Percentiles rank a stretch among this genome's conserved stretches.
phyloP scores from a whole-genome alignment of 2,797 vertebrate genomes.

The Hyperoplus immaculatus region DNA sequence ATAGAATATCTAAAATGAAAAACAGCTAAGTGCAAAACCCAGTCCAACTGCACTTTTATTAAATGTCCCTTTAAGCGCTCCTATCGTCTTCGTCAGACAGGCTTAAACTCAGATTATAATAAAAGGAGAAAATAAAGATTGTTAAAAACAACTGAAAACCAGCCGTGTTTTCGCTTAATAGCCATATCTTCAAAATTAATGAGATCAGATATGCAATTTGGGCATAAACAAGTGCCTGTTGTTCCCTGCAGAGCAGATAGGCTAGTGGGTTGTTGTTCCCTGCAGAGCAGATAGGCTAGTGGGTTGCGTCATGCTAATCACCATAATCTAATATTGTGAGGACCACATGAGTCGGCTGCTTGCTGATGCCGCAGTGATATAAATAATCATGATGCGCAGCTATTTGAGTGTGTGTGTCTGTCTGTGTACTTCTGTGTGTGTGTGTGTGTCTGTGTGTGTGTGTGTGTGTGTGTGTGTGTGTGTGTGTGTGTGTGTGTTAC shows the following conservation, averaged over 20 bases:
- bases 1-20: not conserved
- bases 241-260: slow-evolving; percentile 32
- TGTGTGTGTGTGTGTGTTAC: not conserved
- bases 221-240: slow-evolving; percentile 49
- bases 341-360: slow-evolving; percentile 51
- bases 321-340: slow-evolving; percentile 65
- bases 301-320: slow-evolving; percentile 59
- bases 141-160: slow-evolving; percentile 1
- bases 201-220: slow-evolving; percentile 45
- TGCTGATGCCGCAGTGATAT: slow-evolving; percentile 45
- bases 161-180: slow-evolving; percentile 26
- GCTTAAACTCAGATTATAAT: slow-evolving; percentile 10
- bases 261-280: slow-evolving; percentile 27
- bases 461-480: not conserved
- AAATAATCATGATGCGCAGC: slow-evolving; percentile 60
- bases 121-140: not conserved
- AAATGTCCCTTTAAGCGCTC: not conserved
- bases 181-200: slow-evolving; percentile 29
- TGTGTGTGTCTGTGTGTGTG: not conserved
- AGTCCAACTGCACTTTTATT: not conserved
- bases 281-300: slow-evolving; percentile 27
- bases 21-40: not conserved
- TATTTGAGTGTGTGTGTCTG: slow-evolving; percentile 40
- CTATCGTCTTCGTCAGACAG: slow-evolving; percentile 12
- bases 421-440: not conserved